Evolutionary conservation across 2,797 vertebrate genomes (phyloP).

Genomic region (Cirrhinus molitorella): DNA sequence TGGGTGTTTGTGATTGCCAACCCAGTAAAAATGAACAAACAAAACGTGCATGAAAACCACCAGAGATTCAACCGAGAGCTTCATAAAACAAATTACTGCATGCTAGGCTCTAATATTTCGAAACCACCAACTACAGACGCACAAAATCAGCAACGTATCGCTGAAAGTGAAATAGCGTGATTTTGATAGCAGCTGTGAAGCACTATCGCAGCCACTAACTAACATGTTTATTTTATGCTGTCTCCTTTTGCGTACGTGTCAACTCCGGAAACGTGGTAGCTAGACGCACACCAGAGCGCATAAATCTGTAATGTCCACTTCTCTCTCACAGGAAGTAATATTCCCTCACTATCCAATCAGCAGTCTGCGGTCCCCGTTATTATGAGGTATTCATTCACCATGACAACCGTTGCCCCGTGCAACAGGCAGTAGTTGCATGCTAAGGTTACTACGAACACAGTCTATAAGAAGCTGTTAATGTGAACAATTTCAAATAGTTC

Average conservation of each 20-base stretch:
- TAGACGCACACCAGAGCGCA: constrained; percentile 26
- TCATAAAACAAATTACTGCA: background rate
- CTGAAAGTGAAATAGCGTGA: background rate
- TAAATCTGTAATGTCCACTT: constrained; percentile 23
- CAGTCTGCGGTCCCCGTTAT: constrained; percentile 64
- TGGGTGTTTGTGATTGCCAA: constrained; percentile 52
- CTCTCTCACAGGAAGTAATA: constrained; percentile 68
- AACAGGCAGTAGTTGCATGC: constrained; percentile 67
- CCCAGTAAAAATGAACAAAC: constrained; percentile 33
- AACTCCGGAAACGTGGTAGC: background rate
- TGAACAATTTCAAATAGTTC: background rate
- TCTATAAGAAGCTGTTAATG: background rate
- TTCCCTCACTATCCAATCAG: constrained; percentile 72
- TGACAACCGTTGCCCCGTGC: constrained; percentile 70
- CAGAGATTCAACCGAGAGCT: constrained; percentile 3
- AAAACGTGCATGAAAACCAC: constrained; percentile 1
- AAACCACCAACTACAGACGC: background rate
- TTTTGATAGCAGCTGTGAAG: background rate
- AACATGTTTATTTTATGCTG: constrained; percentile 16
- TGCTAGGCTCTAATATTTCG: background rate
- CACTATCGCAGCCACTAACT: background rate
- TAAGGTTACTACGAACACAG: constrained; percentile 54
- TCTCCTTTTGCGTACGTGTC: background rate
- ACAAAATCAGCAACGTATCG: too few species aligned
- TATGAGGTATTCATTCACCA: constrained; percentile 70